Evolutionary conservation across 2,113 vertebrate species (phyloP).

Genomic region (Melanostigma gelatinosum): DNA sequence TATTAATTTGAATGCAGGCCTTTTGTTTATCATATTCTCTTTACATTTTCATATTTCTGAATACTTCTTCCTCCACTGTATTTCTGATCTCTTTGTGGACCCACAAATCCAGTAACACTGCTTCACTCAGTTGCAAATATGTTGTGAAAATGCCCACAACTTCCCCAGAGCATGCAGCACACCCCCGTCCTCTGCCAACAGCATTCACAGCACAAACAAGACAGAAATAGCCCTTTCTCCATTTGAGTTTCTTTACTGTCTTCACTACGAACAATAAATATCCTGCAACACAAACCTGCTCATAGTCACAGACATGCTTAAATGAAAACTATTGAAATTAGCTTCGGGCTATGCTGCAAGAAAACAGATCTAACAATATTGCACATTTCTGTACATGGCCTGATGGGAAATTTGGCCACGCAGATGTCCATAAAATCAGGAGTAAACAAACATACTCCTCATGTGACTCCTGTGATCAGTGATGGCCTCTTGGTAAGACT

Average conservation of each 20-base stretch:
- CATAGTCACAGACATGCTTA: conserved; percentile 52
- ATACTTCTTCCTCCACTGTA: background rate
- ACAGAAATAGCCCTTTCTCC: conserved; percentile 37
- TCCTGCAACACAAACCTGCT: conserved; percentile 52
- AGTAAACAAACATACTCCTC: background rate
- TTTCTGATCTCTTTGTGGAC: background rate
- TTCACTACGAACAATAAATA: conserved; percentile 47
- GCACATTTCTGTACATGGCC: conserved; percentile 62
- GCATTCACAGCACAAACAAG: conserved; percentile 36
- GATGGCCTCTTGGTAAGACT: conserved; percentile 44
- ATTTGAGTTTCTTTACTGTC: conserved; percentile 53
- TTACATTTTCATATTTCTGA: background rate
- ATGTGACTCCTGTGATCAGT: conserved; percentile 17
- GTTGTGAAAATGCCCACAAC: conserved; percentile 44
- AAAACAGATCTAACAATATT: conserved; percentile 56
- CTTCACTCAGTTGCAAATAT: conserved; percentile 5
- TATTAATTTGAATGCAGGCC: background rate
- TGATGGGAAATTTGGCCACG: conserved; percentile 73
- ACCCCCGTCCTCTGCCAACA: conserved; percentile 18
- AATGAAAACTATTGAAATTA: conserved; percentile 55
- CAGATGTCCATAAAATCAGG: conserved; percentile 29
- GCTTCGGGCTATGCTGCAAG: background rate
- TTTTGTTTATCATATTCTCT: background rate
- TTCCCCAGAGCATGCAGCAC: conserved; percentile 28
- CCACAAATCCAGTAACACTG: background rate